phyloP scores from a whole-genome alignment of 2,888 invertebrate genomes.

The Spatulosminthurus flaviceps region DNA sequence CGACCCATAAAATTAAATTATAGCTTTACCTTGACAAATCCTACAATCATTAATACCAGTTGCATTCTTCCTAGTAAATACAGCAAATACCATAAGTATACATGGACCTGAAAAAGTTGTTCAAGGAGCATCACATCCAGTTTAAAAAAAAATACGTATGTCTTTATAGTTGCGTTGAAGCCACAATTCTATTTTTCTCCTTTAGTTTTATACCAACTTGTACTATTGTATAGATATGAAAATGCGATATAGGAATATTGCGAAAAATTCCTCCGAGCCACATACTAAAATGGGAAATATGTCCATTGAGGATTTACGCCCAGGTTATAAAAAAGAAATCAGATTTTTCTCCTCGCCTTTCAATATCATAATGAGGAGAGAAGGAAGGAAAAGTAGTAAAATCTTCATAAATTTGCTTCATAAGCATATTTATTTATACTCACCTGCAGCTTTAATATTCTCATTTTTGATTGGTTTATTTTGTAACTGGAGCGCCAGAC shows the following conservation, averaged over 20 bases:
- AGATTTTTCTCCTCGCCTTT: background rate
- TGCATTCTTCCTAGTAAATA: background rate
- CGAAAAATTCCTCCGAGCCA: background rate
- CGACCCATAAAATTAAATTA: constrained; percentile 23
- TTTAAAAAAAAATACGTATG: too few species aligned
- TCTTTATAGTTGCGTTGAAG: too few species aligned
- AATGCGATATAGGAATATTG: background rate
- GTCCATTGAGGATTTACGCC: background rate
- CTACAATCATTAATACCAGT: background rate
- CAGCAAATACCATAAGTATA: background rate
- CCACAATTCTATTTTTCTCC: background rate
- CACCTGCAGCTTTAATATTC: too few species aligned
- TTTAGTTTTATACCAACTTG: background rate
- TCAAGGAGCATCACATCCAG: too few species aligned
- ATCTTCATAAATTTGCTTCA: too few species aligned
- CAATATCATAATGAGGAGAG: background rate
- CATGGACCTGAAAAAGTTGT: too few species aligned
- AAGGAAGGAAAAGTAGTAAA: background rate
- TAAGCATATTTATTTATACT: too few species aligned
- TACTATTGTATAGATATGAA: background rate
- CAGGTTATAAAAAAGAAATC: background rate
- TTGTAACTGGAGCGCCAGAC: too few species aligned
- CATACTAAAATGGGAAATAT: background rate
- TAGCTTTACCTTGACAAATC: constrained; percentile 21
- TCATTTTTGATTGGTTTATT: too few species aligned